Base-by-base conservation (phyloP, 2,888 invertebrate species). In the Drosophila meridionalis region DNA sequence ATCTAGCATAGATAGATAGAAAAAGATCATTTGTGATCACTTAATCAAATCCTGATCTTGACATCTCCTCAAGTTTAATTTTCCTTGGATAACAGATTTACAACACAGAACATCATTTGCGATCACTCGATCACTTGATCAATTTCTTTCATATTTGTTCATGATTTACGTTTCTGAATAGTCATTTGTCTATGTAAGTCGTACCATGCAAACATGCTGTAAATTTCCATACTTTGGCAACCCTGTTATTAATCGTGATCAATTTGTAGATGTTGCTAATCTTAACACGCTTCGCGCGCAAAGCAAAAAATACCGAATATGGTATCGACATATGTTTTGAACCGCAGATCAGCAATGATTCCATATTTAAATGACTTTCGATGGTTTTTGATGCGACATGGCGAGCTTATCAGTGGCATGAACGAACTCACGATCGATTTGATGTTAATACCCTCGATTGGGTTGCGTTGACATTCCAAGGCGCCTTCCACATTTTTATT, bases 381-480 rank as follows among this genome's bases (percentile, higher is more conserved):
- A 36, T 59, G 38, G 48, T n/a, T 42, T 40, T 32, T 58, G 56
- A 45, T 14, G 48, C 30, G 28, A 28, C n/a, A 11, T 28, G 40
- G 52, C 61, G 34, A 68, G 48, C 77, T 86, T 87, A 87, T 86
- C 86, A 86, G 70, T 81, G 79, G 81, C 84, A 82, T 86, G 86
- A 87, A 87, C 85, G 86, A 86, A 87, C 88, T 84, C 83, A 71
- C 79, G 76, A 85, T 83, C 83, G 75, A 69, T 76, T 76, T 79
- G 83, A 82, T 84, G 85, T 87, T 84, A 85, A 84, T 87, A 85
- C 83, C 85, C 85, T 87, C 87, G 72, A 74, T 60, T 69, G 69
- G 72, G 62, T 69, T 58, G 72, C 81, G 70, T 82, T 83, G 79
- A 85, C 85, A 83, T 85, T 85, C 78, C 80, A 80, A 80, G 83